These are phyloP conservation scores for Hydropotes inermis DNA, from an alignment of 2,113 vertebrate species.

Conservation along the genomic window DNA sequence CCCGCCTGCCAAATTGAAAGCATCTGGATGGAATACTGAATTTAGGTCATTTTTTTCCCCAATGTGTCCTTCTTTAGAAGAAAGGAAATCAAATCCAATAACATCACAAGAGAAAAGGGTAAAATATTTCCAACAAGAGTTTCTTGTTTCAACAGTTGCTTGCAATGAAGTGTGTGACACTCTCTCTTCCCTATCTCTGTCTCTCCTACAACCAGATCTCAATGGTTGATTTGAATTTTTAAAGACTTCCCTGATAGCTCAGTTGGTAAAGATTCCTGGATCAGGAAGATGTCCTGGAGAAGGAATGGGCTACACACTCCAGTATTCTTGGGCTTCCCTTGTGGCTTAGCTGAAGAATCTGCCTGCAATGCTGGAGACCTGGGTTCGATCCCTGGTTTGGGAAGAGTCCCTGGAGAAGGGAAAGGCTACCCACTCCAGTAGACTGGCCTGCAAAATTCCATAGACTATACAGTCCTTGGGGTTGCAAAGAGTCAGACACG, in stretches of 20 bases:
- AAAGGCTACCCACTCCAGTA: neutral
- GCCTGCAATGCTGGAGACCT: rapidly evolving
- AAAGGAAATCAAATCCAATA: constrained; percentile 60
- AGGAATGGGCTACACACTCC: neutral
- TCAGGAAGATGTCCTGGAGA: neutral
- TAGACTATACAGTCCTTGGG: neutral
- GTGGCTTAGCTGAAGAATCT: neutral
- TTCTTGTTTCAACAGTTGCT: constrained; percentile 6
- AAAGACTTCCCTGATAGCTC: neutral
- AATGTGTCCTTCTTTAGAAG: constrained; percentile 50
- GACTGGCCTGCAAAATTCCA: neutral
- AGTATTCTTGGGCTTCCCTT: neutral
- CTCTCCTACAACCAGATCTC: neutral
- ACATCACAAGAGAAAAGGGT: constrained; percentile 20
- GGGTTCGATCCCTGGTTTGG: neutral
- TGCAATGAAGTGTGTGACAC: neutral
- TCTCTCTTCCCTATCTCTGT: neutral
- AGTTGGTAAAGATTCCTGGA: neutral
- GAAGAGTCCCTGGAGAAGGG: neutral
- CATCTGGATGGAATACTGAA: constrained; percentile 65
- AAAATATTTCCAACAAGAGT: neutral
- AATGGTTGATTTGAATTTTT: neutral
- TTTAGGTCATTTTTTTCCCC: constrained; percentile 44
- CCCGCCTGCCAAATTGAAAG: constrained; percentile 65
- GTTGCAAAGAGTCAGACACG: neutral